phyloP scores from a whole-genome alignment of 2,797 vertebrate genomes.

The Rachycentron canadum region DNA sequence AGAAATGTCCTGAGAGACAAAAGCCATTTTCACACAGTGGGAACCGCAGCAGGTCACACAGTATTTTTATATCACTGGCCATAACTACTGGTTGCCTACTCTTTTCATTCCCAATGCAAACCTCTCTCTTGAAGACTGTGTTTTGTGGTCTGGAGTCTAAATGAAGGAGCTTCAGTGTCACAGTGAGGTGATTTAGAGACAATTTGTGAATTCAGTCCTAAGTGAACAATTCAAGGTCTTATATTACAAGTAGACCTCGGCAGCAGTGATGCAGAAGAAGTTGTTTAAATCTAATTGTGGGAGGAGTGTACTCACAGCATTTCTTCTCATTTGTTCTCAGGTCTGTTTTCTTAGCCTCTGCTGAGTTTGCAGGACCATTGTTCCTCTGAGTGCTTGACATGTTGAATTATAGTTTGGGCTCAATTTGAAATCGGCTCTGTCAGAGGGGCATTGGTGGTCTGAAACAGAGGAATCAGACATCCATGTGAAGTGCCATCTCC shows the following conservation, averaged over 20 bases:
- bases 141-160: not conserved
- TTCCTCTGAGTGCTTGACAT: slow-evolving; percentile 79
- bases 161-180: slow-evolving; percentile 11
- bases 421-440: slow-evolving; percentile 13
- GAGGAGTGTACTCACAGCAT: slow-evolving; percentile 82
- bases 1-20: slow-evolving; percentile 32
- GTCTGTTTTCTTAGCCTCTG: slow-evolving; percentile 81
- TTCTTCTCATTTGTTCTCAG: slow-evolving; percentile 83
- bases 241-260: slow-evolving; percentile 32
- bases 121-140: not conserved
- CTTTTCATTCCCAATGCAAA: not conserved
- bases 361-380: slow-evolving; percentile 61
- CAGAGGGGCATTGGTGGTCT: slow-evolving; percentile 41
- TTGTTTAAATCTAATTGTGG: slow-evolving; percentile 18
- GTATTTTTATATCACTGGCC: slow-evolving; percentile 25
- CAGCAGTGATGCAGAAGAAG: slow-evolving; percentile 31
- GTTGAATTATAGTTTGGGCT: slow-evolving; percentile 30
- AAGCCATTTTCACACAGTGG: slow-evolving; percentile 35
- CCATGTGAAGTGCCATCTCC: not conserved
- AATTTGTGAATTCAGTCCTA: slow-evolving; percentile 2
- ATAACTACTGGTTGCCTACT: slow-evolving; percentile 2
- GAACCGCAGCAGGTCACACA: slow-evolving; percentile 21
- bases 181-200: slow-evolving; percentile 8
- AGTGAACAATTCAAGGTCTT: slow-evolving; percentile 16
- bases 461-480: slow-evolving; percentile 33